phyloP scores from a whole-genome alignment of 92 coral and sea anemone genomes.

The Bergia puertoricense region DNA sequence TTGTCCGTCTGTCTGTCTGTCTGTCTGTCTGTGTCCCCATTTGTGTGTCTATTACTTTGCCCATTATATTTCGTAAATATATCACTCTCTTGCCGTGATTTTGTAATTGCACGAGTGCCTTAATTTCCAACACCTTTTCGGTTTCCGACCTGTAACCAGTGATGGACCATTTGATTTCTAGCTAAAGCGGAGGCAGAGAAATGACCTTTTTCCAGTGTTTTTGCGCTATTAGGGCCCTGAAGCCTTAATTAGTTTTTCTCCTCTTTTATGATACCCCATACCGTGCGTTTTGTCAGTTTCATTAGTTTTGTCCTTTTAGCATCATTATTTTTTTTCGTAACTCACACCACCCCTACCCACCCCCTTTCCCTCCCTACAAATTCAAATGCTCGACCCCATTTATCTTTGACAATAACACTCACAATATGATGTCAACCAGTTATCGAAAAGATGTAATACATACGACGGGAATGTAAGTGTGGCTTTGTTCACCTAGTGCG shows the following conservation, averaged over 20 bases:
- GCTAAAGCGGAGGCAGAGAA: no score
- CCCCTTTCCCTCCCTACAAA: background rate
- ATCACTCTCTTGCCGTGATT: background rate
- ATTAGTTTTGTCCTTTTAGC: no score
- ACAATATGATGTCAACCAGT: background rate
- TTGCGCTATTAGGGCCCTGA: background rate
- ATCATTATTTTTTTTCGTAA: no score
- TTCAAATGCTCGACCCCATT: background rate
- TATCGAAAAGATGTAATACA: background rate
- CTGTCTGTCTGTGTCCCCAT: background rate
- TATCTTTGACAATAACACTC: background rate
- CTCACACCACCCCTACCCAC: background rate
- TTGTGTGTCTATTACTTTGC: background rate
- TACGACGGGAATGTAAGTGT: background rate
- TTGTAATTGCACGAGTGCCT: background rate
- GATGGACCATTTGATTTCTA: no score
- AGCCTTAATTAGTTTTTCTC: no score
- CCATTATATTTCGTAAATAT: background rate
- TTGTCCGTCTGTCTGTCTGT: no score
- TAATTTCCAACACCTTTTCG: background rate
- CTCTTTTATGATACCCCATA: background rate
- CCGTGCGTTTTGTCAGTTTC: background rate
- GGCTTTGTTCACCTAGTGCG: background rate
- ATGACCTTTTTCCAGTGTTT: no score
- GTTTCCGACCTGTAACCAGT: background rate